These are phyloP conservation scores for Taeniopygia guttata DNA, from an alignment of 2,797 vertebrate genomes.

Conservation along the genomic window DNA sequence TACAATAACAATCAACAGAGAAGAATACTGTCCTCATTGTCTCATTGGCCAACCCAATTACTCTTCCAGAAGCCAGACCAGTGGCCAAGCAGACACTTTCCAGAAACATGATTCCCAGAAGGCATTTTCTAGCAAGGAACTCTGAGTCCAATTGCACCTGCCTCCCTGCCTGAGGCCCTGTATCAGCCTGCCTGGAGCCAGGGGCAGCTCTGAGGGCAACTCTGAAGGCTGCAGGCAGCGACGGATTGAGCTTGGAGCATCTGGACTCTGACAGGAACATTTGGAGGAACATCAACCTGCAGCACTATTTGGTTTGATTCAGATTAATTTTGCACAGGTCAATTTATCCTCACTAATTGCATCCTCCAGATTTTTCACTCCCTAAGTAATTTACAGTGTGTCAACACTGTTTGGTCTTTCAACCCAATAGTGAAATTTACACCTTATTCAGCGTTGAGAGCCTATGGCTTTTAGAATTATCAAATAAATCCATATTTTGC, in stretches of 20 bases:
- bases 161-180: neutral
- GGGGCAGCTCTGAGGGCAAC: neutral
- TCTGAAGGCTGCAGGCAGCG: neutral
- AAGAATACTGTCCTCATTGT: neutral
- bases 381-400: neutral
- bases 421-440: neutral
- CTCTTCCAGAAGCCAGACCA: neutral
- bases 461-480: neutral
- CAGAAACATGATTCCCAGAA: neutral
- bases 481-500: neutral
- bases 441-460: neutral
- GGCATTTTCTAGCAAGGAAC: neutral
- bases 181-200: neutral
- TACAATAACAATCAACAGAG: neutral
- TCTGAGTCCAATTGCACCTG: neutral
- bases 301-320: neutral
- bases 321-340: neutral
- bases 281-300: neutral
- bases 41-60: neutral
- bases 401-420: neutral
- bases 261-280: neutral
- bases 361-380: neutral
- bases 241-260: neutral
- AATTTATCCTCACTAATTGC: neutral
- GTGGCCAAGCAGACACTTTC: neutral